These are phyloP conservation scores for Microcebus lehilahytsara DNA, from an alignment of 2,113 vertebrate species.

Conservation along the genomic window DNA sequence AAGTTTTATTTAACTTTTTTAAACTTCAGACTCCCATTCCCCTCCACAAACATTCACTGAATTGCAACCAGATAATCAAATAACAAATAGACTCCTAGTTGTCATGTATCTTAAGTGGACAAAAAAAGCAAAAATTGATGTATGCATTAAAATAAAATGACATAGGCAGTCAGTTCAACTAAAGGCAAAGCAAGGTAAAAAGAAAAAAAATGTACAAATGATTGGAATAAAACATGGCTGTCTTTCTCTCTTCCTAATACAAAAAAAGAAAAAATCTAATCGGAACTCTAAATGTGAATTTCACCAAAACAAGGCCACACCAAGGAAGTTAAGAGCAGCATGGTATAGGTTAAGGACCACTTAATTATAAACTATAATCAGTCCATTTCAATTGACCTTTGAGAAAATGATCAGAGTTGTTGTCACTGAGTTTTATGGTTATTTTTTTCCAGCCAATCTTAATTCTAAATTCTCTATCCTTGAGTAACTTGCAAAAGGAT, in stretches of 20 bases:
- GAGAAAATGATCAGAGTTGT: neutral
- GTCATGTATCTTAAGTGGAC: neutral
- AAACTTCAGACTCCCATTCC: neutral
- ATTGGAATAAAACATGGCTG: neutral
- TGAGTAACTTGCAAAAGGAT: neutral
- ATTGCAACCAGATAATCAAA: slow-evolving; percentile 1
- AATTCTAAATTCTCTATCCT: neutral
- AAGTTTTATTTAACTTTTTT: neutral
- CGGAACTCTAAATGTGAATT: slow-evolving; percentile 15
- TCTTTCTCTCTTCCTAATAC: neutral
- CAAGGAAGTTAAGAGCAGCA: neutral
- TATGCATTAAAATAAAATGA: neutral
- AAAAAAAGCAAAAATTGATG: neutral
- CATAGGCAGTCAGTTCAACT: neutral
- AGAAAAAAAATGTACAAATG: neutral
- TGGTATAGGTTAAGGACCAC: slow-evolving; percentile 31
- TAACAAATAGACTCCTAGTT: neutral
- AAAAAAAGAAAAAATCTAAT: neutral
- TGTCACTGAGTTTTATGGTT: neutral
- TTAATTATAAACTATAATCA: slow-evolving; percentile 31
- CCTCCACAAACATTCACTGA: neutral
- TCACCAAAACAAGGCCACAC: neutral
- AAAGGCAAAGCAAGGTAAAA: slow-evolving; percentile 13
- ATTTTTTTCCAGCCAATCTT: neutral
- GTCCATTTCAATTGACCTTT: slow-evolving; percentile 41